Percentiles rank a stretch among this genome's conserved stretches.
Evolutionary conservation across 2,888 invertebrate species (phyloP).

Genomic region (Tenthredo livida): DNA sequence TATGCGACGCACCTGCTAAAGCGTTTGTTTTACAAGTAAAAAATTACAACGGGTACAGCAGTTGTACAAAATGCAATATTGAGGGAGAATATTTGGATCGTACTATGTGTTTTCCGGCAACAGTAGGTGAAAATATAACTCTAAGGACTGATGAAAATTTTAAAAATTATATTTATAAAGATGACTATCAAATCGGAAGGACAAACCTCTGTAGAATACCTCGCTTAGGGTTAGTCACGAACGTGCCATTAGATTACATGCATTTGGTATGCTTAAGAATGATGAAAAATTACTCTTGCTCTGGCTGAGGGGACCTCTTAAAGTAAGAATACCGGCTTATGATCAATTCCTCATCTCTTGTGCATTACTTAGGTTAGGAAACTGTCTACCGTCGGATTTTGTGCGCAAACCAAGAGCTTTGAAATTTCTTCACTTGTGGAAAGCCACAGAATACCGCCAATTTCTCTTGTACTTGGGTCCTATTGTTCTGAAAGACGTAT

Average conservation of each 20-base stretch:
- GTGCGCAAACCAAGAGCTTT: no score
- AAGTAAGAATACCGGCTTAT: not conserved
- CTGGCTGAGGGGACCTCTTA: constrained; percentile 49
- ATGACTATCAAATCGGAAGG: no score
- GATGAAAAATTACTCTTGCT: constrained; percentile 57
- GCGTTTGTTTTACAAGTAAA: constrained; percentile 55
- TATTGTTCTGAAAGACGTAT: no score
- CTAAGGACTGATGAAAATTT: no score
- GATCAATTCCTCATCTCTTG: not conserved
- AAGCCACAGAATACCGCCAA: no score
- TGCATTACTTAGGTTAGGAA: no score
- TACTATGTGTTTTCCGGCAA: not conserved
- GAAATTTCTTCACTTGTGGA: no score
- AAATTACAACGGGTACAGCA: constrained; percentile 54
- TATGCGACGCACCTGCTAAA: constrained; percentile 56
- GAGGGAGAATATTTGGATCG: constrained; percentile 51
- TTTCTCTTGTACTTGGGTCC: no score
- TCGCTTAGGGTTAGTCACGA: constrained; percentile 57
- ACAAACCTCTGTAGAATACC: constrained; percentile 46
- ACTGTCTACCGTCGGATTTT: no score
- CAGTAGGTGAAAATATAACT: no score
- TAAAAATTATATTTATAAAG: no score
- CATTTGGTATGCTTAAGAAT: constrained; percentile 61
- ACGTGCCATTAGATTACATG: constrained; percentile 56
- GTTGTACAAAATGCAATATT: constrained; percentile 55